Base-by-base conservation (phyloP, 1,140 invertebrate species). In the Phortica variegata region DNA sequence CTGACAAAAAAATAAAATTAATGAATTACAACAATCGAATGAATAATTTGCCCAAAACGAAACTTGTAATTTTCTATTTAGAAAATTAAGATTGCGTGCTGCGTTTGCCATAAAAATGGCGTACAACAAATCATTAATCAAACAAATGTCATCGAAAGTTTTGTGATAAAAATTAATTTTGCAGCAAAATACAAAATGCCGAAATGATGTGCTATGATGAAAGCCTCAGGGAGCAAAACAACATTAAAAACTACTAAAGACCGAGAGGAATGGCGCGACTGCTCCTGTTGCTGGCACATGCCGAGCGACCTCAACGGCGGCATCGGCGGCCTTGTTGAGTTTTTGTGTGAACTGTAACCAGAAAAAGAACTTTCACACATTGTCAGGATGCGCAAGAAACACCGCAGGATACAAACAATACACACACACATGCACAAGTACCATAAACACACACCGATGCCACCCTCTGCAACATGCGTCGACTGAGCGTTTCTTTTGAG, bases 301-400 rank as follows among this genome's bases (percentile, higher is more conserved):
- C 57, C 60, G 63, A 43, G 65, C 58, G n/a, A 31, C 29, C 7
- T 31, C 29, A 7, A n/a, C 29, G n/a, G 29, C 29, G 29, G 29
- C 29, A 31, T 7, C 29, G 29, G 29, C 29, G n/a, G 29, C 29
- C 7, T 31, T n/a, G n/a, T 60, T 55, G 53, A 50, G 58, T 33
- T 43, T 52, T 46, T 46, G 8, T n/a, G n/a, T 42, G 41, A 45
- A 42, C 37, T 26, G 16, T n/a, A 36, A 5, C 33, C 6, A 36
- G 13, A 36, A 58, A 69, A 69, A 65, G 69, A 68, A 68, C 61
- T 70, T 70, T 70, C 65, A 70, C 65, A 70, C 65, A 70, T 70
- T 70, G 59, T 55, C 38, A 55, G 61, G 54, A 65, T 65, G 61
- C 70, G 65, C 65, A 65, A 59, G 57, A 65, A 62, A 54, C 61